phyloP scores from a whole-genome alignment of 2,888 invertebrate genomes.

The Matsumyia berberina region DNA sequence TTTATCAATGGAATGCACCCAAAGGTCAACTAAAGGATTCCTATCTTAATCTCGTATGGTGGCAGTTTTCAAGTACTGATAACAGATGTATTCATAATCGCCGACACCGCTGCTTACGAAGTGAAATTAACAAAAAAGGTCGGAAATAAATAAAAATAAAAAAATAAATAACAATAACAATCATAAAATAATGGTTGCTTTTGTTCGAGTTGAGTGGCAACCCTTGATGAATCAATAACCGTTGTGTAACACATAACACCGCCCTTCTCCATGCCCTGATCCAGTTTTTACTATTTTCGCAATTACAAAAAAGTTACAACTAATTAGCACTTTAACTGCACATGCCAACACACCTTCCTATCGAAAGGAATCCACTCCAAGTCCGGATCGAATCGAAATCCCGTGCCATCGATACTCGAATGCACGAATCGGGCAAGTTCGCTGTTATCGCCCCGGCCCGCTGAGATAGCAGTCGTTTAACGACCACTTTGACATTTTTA shows the following conservation, averaged over 20 bases:
- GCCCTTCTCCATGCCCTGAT: not conserved
- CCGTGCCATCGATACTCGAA: conserved; percentile 58
- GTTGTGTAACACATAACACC: not conserved
- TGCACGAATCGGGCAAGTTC: conserved; percentile 44
- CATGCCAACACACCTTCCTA: conserved; percentile 45
- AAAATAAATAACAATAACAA: not conserved
- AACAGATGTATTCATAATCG: conserved; percentile 33
- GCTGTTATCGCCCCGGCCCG: conserved; percentile 55
- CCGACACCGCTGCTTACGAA: conserved; percentile 21
- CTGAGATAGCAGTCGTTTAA: conserved; percentile 71
- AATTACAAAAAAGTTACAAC: conserved; percentile 29
- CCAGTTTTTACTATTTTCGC: conserved; percentile 9
- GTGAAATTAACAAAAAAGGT: not conserved
- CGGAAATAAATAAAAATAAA: not conserved
- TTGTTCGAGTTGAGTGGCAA: not conserved
- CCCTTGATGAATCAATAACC: conserved; percentile 15
- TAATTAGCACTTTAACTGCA: conserved; percentile 14
- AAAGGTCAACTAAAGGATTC: conserved; percentile 67
- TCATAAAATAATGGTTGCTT: not conserved
- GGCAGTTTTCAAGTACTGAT: conserved; percentile 51
- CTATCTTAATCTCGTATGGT: conserved; percentile 40
- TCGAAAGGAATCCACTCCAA: conserved; percentile 15
- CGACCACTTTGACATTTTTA: conserved; percentile 79
- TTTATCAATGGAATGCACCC: conserved; percentile 68
- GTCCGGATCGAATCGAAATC: conserved; percentile 34